Evolutionary conservation across 2,113 vertebrate species (phyloP), one percentile per base, ranked within the genome.

Genomic region (Cheirogaleus medius): DNA sequence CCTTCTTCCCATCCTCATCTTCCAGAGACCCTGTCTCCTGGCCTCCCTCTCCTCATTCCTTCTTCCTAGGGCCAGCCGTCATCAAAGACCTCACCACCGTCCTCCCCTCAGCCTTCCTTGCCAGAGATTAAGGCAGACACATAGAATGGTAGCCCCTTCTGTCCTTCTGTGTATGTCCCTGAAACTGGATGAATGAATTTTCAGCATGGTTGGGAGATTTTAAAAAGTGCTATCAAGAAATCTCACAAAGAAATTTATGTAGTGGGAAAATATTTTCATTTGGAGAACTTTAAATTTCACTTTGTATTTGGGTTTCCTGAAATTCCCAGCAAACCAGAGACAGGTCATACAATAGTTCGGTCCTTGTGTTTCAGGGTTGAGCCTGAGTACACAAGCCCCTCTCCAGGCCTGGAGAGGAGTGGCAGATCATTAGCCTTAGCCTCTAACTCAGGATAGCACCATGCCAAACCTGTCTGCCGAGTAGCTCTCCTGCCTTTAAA

Each of bases 231-330:
- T 78, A 87, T 34, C 44, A 37, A 95, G 58, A 44, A 64, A n/a
- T 78, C 74, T 90, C 63, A 69, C 13, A 64, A 42, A 92, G 64
- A 47, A 66, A 87, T 54, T 82, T 80, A 66, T 66, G 37, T 4
- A 37, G 66, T 66, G 37, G 42, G 42, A 44, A 89, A 84, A 87
- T 47, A 39, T 84, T 95, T 95, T 81, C 32, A 47, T 84, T 80
- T 97, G 83, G 54, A 94, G 69, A 83, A 89, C 73, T 80, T 13
- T 64, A 87, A 96, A 88, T 8, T 29, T 8, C 69, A 82, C 49
- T 95, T 82, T 90, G 42, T 44, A 80, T 71, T 49, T 80, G 68
- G 69, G 68, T 71, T 95, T 81, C 25, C 83, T 49, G 15, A 95
- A 93, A 94, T 52, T 76, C 74, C 80, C 66, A 87, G 47, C 44